phyloP scores from a whole-genome alignment of 2,888 invertebrate species.

The Dioctria rufipes region DNA sequence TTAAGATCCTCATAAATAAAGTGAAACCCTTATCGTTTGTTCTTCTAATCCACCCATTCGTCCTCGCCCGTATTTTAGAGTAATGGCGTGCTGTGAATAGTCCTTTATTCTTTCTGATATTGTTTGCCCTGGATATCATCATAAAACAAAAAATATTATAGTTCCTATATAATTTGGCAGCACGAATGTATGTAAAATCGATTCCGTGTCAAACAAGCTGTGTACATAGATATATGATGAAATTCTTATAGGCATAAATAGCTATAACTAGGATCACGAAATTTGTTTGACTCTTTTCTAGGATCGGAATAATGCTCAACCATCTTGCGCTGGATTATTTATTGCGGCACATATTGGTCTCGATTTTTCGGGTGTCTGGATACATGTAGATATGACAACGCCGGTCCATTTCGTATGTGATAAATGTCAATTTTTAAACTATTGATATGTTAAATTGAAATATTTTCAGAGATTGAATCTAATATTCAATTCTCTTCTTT shows the following conservation, averaged over 20 bases:
- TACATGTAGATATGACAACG: slow-evolving; percentile 92
- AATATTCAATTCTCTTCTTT: slow-evolving; percentile 8
- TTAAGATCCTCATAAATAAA: not conserved
- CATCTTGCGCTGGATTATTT: slow-evolving; percentile 92
- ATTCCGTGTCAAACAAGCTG: not conserved
- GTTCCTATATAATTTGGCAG: slow-evolving; percentile 21
- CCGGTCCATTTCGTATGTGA: slow-evolving; percentile 82
- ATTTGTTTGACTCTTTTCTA: slow-evolving; percentile 65
- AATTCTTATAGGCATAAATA: slow-evolving; percentile 17
- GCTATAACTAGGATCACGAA: slow-evolving; percentile 14
- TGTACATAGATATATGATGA: not conserved
- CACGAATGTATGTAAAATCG: slow-evolving; percentile 2
- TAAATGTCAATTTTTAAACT: slow-evolving; percentile 41
- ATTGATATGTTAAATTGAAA: not conserved
- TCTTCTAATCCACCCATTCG: not conserved
- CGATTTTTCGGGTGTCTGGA: slow-evolving; percentile 87
- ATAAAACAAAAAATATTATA: slow-evolving; percentile 37
- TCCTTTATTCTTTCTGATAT: too few species aligned
- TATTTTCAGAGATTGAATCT: not conserved
- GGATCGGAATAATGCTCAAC: slow-evolving; percentile 89
- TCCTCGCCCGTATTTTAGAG: not conserved
- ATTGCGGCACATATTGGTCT: slow-evolving; percentile 89
- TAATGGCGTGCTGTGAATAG: not conserved
- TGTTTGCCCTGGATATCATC: not conserved
- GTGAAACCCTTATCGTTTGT: not conserved